Evolutionary conservation across 2,888 invertebrate genomes (phyloP).

Genomic region (Prosapia bicincta): DNA sequence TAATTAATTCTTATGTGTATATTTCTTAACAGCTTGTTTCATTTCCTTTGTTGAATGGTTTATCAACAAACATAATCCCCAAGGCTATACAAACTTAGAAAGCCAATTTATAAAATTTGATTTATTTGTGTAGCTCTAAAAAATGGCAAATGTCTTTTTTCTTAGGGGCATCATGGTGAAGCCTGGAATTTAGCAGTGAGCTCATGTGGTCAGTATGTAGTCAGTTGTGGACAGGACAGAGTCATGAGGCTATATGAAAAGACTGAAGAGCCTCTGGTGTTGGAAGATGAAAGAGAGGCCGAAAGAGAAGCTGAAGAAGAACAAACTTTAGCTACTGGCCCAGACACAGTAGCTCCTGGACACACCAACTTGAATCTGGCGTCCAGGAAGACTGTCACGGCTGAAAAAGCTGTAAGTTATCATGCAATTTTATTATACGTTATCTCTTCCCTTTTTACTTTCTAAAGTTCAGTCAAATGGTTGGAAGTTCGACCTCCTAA

Average conservation of each 20-base stretch:
- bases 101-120: no score
- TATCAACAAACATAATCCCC: no score
- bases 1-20: no score
- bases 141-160: no score
- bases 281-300: slow-evolving; percentile 87
- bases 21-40: no score
- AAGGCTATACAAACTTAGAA: no score
- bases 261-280: slow-evolving; percentile 83
- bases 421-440: no score
- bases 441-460: no score
- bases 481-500: no score
- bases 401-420: slow-evolving; percentile 77
- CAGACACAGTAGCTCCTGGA: slow-evolving; percentile 47
- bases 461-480: no score
- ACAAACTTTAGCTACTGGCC: slow-evolving; percentile 67
- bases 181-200: slow-evolving; percentile 73
- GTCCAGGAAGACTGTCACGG: slow-evolving; percentile 82
- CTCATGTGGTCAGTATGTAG: slow-evolving; percentile 73
- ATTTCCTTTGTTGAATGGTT: no score
- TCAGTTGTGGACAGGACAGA: slow-evolving; percentile 82
- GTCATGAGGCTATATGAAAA: slow-evolving; percentile 83
- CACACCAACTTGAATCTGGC: slow-evolving; percentile 72
- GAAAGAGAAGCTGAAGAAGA: slow-evolving; percentile 72
- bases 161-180: slow-evolving; percentile 78
- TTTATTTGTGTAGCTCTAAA: no score